Conservation (phyloP, 1,140 invertebrate genomes). For the Propsilocerus akamusi region DNA sequence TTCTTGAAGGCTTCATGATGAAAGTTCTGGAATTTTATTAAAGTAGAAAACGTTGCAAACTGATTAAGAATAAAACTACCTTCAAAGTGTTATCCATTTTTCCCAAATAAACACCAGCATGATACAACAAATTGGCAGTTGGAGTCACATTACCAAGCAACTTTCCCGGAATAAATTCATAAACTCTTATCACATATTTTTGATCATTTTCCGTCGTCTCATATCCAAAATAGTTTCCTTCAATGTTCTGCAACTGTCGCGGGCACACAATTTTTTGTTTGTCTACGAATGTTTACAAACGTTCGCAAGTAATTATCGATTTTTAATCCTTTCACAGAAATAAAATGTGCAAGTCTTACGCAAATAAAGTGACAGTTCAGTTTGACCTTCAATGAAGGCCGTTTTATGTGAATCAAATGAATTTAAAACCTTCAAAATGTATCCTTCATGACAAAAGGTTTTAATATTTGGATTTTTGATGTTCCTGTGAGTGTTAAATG, state of each 20-base stretch:
- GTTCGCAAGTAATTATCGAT: too few relatives aligned
- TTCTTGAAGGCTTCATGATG: slow-evolving; percentile 43
- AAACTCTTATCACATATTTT: slow-evolving; percentile 44
- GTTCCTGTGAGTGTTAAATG: too few relatives aligned
- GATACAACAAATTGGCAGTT: slow-evolving; percentile 38
- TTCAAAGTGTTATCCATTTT: slow-evolving; percentile 43
- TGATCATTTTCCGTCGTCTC: too few relatives aligned
- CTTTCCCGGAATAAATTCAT: slow-evolving; percentile 53
- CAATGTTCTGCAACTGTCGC: slow-evolving; percentile 42
- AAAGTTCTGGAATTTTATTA: too few relatives aligned
- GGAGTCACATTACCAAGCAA: slow-evolving; percentile 37
- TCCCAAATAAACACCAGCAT: slow-evolving; percentile 48
- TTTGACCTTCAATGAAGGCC: slow-evolving; percentile 47
- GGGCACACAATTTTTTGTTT: slow-evolving; percentile 40
- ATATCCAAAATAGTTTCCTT: slow-evolving; percentile 37
- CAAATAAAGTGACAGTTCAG: slow-evolving; percentile 43
- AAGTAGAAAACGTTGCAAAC: too few relatives aligned
- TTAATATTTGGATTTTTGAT: slow-evolving; percentile 37
- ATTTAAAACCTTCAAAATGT: slow-evolving; percentile 68
- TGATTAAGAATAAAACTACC: too few relatives aligned
- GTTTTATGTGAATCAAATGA: slow-evolving; percentile 51
- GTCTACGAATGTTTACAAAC: too few relatives aligned
- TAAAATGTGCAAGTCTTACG: slow-evolving; percentile 29
- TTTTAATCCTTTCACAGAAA: too few relatives aligned
- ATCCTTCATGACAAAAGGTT: slow-evolving; percentile 35